Evolutionary conservation across 1,140 invertebrate species (phyloP).

Genomic region (Hycleus phaleratus): DNA sequence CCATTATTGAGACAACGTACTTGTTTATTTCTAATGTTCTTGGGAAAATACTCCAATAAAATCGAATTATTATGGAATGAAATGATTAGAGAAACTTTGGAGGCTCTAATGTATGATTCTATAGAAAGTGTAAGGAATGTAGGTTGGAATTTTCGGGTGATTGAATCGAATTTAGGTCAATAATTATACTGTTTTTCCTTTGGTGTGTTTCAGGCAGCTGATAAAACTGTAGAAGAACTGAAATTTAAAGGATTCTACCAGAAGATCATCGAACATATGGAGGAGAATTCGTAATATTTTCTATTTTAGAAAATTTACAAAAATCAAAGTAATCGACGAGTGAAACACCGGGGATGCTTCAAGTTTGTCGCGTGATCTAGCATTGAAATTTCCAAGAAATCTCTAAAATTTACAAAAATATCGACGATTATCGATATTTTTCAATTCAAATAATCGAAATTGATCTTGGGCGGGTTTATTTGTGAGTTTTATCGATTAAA

Average conservation of each 20-base stretch:
- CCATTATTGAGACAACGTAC: slow-evolving; percentile 52
- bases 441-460: too few species aligned
- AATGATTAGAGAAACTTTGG: slow-evolving; percentile 46
- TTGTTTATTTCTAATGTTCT: slow-evolving; percentile 57
- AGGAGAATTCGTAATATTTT: too few species aligned
- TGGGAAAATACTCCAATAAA: slow-evolving; percentile 53
- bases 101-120: slow-evolving; percentile 46
- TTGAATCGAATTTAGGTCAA: not conserved
- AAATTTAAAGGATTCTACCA: slow-evolving; percentile 46
- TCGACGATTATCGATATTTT: too few species aligned
- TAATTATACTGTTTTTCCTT: slow-evolving; percentile 14
- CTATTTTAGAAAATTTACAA: too few species aligned
- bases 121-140: slow-evolving; percentile 47
- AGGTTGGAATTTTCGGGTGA: slow-evolving; percentile 26
- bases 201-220: slow-evolving; percentile 43
- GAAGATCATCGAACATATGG: not conserved
- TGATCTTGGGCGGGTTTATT: too few species aligned
- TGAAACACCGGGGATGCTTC: too few species aligned
- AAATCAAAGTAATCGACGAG: too few species aligned
- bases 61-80: slow-evolving; percentile 58
- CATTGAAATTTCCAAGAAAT: too few species aligned
- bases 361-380: too few species aligned
- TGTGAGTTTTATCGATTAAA: too few species aligned
- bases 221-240: slow-evolving; percentile 46
- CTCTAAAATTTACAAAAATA: too few species aligned